A percentile compares a stretch with the other conserved stretches of the same genome.
Conservation (phyloP, 2,888 invertebrate genomes). For the Agriopis aurantiaria region DNA sequence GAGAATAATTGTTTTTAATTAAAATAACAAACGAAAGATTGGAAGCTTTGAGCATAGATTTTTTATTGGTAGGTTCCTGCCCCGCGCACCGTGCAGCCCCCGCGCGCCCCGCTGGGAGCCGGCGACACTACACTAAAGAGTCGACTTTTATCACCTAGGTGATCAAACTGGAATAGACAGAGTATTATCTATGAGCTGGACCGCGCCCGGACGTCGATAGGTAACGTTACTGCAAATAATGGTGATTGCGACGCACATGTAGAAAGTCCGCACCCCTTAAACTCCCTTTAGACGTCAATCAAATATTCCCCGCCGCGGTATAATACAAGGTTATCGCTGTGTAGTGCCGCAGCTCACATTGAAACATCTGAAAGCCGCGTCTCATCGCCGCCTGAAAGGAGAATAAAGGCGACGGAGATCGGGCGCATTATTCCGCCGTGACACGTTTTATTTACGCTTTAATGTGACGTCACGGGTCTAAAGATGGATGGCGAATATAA, state of each 20-base stretch:
- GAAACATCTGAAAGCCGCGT: slow-evolving; percentile 25
- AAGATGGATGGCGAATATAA: slow-evolving; percentile 67
- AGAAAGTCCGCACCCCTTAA: too few species aligned
- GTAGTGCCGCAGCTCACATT: neutral
- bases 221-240: too few species aligned
- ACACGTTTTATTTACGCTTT: slow-evolving; percentile 65
- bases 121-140: neutral
- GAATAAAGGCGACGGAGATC: slow-evolving; percentile 47
- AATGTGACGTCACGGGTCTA: slow-evolving; percentile 63
- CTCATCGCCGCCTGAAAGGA: slow-evolving; percentile 32
- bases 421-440: slow-evolving; percentile 56
- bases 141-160: too few species aligned
- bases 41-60: slow-evolving; percentile 13
- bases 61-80: slow-evolving; percentile 17
- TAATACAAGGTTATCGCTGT: neutral
- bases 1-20: slow-evolving; percentile 30
- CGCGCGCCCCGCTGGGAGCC: neutral
- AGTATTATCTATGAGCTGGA: too few species aligned
- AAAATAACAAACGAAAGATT: slow-evolving; percentile 34
- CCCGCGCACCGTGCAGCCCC: neutral
- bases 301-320: too few species aligned
- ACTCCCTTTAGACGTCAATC: too few species aligned
- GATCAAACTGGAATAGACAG: too few species aligned
- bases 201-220: too few species aligned
- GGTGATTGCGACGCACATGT: too few species aligned